Evolutionary conservation across 2,797 vertebrate species (phyloP), one percentile per base, ranked within the genome.

Genomic region (Oryzias sinensis): DNA sequence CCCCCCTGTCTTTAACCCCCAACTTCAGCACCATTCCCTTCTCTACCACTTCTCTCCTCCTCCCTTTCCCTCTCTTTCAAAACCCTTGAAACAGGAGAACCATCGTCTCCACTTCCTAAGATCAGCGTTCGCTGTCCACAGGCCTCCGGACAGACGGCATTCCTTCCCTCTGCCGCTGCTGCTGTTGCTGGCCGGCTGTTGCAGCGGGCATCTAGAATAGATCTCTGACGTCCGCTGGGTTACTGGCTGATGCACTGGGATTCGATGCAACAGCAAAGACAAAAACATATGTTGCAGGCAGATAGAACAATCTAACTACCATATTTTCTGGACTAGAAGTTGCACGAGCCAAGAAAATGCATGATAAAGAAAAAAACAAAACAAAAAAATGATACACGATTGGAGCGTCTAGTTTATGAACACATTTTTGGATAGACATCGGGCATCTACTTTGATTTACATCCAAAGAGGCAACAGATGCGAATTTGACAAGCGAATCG

Each of bases 171-270:
- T 25, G 72, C 68, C 65, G 51, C 88, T 86, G 87, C 66, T 83
- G 71, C 88, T 89, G 90, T 90, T 91, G 90, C 91, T 87, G 88
- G 74, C 90, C 90, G 88, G 87, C 90, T 91, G 90, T 92, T 80
- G 85, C 81, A 82, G 48, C 56, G 73, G 65, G 53, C 68, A 56
- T 89, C 88, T 81, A 91, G 90, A 93, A 92, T 92, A 93, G 90
- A 89, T 64, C 73, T 71, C 57, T 91, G 90, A 92, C 89, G 90
- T 90, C 76, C 53, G 67, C 72, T 49, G 5, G 84, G 79, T 91
- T 90, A 89, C 85, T 90, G 70, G 49, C 60, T 83, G 42, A 71
- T 49, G 62, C 88, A 88, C 87, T 78, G 29, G 76, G 86, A 90
- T 90, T 89, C 82, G 69, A 49, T 73, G 78, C 77, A 73, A 68